Evolutionary conservation across 1,140 invertebrate genomes (phyloP).

Genomic region (Apis mellifera): Amel_HAv3.1 CM009931.2:14336001-14336500

Average conservation of each 20-base stretch:
- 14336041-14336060: constrained; percentile 52
- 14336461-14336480: neutral
- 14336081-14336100: neutral
- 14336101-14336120: neutral
- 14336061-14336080: neutral
- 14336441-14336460: constrained; percentile 54
- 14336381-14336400: neutral
- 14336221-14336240: constrained; percentile 59
- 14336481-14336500: neutral
- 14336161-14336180: neutral
- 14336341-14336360: neutral
- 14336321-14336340: neutral
- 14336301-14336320: neutral
- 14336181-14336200: neutral
- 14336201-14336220: neutral
- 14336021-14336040: constrained; percentile 61
- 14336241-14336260: constrained; percentile 55
- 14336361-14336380: neutral
- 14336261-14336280: constrained; percentile 5
- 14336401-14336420: constrained; percentile 43
- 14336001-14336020: constrained; percentile 63
- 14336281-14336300: neutral
- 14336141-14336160: constrained; percentile 23
- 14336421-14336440: constrained; percentile 64
- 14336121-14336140: neutral